These are phyloP conservation scores for Eupithecia inturbata DNA, from an alignment of 2,888 invertebrate species.

Conservation along the genomic window DNA sequence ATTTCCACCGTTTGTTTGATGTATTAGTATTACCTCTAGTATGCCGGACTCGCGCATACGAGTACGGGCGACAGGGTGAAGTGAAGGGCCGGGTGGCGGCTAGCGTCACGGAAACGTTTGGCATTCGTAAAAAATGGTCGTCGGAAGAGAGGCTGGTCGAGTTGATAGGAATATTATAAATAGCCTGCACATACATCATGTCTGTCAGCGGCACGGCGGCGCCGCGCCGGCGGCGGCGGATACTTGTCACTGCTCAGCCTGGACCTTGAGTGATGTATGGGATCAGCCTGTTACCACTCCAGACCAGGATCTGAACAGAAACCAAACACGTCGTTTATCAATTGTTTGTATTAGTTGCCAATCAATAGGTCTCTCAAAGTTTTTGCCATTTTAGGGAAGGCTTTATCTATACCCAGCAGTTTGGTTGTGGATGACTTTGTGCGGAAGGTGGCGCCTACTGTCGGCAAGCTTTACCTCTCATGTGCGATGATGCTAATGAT, in stretches of 20 bases:
- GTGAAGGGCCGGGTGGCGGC: neutral
- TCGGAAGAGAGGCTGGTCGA: neutral
- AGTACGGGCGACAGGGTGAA: neutral
- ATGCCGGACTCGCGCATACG: neutral
- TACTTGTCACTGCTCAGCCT: neutral
- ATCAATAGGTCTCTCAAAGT: no score
- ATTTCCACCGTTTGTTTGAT: neutral
- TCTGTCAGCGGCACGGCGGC: neutral
- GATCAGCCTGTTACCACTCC: neutral
- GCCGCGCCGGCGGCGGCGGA: no score
- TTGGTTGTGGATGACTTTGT: neutral
- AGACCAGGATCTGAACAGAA: no score
- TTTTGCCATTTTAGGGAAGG: no score
- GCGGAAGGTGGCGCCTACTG: no score
- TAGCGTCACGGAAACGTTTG: slow-evolving; percentile 4
- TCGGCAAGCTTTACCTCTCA: no score
- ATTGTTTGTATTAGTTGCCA: no score
- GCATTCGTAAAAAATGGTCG: slow-evolving; percentile 3
- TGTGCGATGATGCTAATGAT: no score
- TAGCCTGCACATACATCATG: slow-evolving; percentile 2
- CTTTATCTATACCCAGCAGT: no score
- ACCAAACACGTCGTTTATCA: no score
- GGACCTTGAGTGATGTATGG: neutral
- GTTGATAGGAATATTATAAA: neutral
- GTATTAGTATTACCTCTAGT: no score